These are phyloP conservation scores for Streptopelia turtur DNA, from an alignment of 2,797 vertebrate genomes.

Conservation along the genomic window DNA sequence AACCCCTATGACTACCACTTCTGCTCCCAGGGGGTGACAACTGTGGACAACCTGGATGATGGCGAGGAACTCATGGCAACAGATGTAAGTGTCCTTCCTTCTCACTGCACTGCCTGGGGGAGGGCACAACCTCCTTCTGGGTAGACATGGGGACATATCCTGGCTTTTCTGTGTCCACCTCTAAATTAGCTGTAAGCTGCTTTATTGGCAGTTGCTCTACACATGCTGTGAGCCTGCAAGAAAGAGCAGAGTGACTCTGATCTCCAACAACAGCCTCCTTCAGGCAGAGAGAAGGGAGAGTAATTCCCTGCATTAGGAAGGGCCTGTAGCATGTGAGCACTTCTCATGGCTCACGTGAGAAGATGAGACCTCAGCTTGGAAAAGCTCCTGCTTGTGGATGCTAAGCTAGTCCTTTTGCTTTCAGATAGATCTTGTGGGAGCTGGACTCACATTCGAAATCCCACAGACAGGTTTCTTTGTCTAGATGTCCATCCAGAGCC, in stretches of 20 bases:
- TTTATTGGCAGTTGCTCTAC: neutral
- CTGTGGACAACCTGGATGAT: constrained; percentile 90
- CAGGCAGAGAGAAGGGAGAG: neutral
- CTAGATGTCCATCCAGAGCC: neutral
- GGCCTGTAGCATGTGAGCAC: neutral
- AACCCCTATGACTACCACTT: constrained; percentile 96
- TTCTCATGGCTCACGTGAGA: neutral
- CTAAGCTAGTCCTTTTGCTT: neutral
- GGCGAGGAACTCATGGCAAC: constrained; percentile 90
- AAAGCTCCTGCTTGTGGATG: neutral
- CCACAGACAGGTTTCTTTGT: neutral
- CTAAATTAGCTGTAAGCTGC: neutral
- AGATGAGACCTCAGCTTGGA: neutral
- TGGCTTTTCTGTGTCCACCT: neutral
- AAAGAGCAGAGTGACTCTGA: neutral
- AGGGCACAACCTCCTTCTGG: neutral
- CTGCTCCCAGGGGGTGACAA: constrained; percentile 94
- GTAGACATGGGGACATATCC: neutral
- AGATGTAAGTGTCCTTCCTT: constrained; percentile 80
- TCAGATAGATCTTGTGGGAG: neutral
- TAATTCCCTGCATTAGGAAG: neutral
- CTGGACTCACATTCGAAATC: neutral
- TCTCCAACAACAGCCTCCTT: neutral
- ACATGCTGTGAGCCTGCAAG: neutral
- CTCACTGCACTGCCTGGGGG: neutral